Evolutionary conservation across 2,113 vertebrate species (phyloP), one percentile per base, ranked within the genome.

Genomic region (Chiloscyllium plagiosum): DNA sequence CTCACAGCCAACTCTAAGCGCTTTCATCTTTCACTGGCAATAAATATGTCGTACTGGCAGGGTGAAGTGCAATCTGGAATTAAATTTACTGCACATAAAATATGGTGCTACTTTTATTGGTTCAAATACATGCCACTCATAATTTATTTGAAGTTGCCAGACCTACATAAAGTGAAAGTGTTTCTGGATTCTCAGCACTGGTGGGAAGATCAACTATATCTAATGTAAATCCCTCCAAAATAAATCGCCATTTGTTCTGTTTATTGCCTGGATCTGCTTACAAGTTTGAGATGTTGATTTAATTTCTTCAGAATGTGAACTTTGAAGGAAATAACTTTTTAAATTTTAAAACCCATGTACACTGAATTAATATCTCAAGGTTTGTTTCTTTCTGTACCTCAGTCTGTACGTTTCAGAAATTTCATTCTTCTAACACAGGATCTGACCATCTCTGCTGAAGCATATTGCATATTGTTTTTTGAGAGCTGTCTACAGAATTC

Each of bases 21-120:
- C 98, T 98, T 98, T 98, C 98, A 98, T 98, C 97, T 98, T 98
- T 97, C 97, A 98, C 97, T 96, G 19, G 98, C 98, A 98, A 99
- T 99, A 99, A 99, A 99, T 98, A 99, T 99, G 98, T 99, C 99
- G 99, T 97, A 98, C 97, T 98, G 98, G 98, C 98, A 97, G 97
- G 97, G 97, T 98, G 98, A 98, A 98, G 97, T 97, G 98, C 98
- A 98, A 99, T 99, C 98, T 99, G 98, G 98, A 98, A 98, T 99
- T 98, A 99, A 99, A 99, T 99, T 99, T 99, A 99, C 98, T 98
- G 98, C 98, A 98, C 98, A 99, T 99, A 98, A 99, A 99, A 99
- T 99, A 99, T 98, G 98, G 98, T 98, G 97, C 97, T 98, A 98
- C 98, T 98, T 99, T 99, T 99, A 99, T 99, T 99, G 98, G 98